Base-by-base conservation (phyloP, 2,797 vertebrate species). In the Chaenodraco wilsoni region DNA sequence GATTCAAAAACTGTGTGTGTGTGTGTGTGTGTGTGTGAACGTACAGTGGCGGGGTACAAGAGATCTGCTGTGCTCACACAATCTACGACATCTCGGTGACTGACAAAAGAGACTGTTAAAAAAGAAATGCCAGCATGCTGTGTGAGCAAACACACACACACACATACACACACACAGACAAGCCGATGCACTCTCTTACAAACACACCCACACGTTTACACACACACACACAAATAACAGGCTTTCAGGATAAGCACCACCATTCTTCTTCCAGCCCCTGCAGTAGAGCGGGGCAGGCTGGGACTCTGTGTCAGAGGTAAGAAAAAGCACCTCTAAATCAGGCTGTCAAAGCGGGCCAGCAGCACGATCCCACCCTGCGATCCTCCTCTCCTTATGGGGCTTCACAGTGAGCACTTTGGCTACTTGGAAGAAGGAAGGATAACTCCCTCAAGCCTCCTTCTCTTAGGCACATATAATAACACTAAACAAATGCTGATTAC, bases 401-500 rank as follows among this genome's bases (percentile, higher is more conserved):
- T 84, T 79, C 81, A 69, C 55, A 49, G 40, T 45, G 59, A 65
- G 79, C 74, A 73, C 75, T 86, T 37, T 71, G 65, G 85, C 85
- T 72, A 69, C 67, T 80, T 9, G 57, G 52, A 73, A 27, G 44
- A 72, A 87, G 82, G 84, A 77, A 82, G 70, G 70, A 69, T 43
- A 81, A 73, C 73, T 74, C 27, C 72, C 72, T 78, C 73, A 55
- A 83, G 81, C 79, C 71, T 77, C 31, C 71, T 81, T 86, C 74
- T 83, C 65, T 45, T 62, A 78, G 78, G 81, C 85, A 79, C 79
- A 79, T 78, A 92, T 91, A 27, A 27, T 89, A 91, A 93, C 85
- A 79, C 88, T 87, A 91, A 93, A 91, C 90, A 90, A 94, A 90
- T 80, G 81, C 84, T 90, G 90, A 93, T 93, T 90, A 91, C 82